Evolutionary conservation across 53 echinoderm and acorn worm species (phyloP), one percentile per base, ranked within the genome.

Genomic region (Hippasteria phrygiana): DNA sequence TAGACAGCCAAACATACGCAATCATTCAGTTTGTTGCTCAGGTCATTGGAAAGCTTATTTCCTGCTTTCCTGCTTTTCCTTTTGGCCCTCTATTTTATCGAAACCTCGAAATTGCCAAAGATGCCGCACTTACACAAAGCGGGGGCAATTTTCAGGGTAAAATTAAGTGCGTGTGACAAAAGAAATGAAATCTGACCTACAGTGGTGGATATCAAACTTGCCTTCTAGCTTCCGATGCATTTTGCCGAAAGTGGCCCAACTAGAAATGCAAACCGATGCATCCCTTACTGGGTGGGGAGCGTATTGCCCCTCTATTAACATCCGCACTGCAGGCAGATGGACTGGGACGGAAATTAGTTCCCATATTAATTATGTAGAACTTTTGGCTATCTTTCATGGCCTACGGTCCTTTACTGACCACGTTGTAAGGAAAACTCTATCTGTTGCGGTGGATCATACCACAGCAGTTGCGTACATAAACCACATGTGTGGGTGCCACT

Each of bases 191-290:
- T 20, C 18, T 22, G 62, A 62, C 5, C 24, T 62, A 22, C 17
- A 62, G 18, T 62, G 62, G 62, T 62, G 62, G 62, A 22, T 62
- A 12, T 62, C 24, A 62, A 62, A 22, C 24, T 62, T 62, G 24
- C 62, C 17, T 22, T 20, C 62, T 6, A 22, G 18, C 5, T 62
- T 22, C 18, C 62, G 62, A 5, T 62, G 18, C 18, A 62, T 62
- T 22, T 22, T 62, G 24, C 62, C 62, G 5, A 62, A 62, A 22
- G 18, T 22, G 24, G 5, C 18, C 24, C 18, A 62, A 12, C 18
- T 62, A 22, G 18, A 62, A 12, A 62, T 62, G 62, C 18, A 62
- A 62, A 62, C 62, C 24, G 62, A 62, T 62, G 62, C 62, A 62
- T 62, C 62, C 17, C 17, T 20, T 22, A 62, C 17, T 22, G 62